These are phyloP conservation scores for Vannuccia rotundouncinata DNA, from an alignment of 2,888 invertebrate species.

Conservation along the genomic window DNA sequence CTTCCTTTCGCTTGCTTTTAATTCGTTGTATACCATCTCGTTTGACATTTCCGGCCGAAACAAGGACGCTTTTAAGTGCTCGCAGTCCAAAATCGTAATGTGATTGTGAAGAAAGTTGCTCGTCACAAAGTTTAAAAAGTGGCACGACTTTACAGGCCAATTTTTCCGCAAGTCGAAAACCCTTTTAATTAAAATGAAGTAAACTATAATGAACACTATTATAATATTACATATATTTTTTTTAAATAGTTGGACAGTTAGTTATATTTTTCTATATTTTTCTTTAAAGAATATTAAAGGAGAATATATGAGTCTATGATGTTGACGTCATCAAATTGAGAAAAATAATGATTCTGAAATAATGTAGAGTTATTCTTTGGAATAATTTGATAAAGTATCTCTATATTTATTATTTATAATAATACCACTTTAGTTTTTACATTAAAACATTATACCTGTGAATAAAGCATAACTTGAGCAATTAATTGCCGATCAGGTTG, in stretches of 20 bases:
- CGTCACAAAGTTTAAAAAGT: constrained; percentile 69
- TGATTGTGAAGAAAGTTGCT: constrained; percentile 87
- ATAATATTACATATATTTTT: too few relatives aligned
- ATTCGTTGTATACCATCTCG: constrained; percentile 88
- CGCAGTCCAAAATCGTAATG: constrained; percentile 95
- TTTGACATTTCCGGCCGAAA: constrained; percentile 97
- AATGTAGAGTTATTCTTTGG: background rate
- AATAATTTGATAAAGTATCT: background rate
- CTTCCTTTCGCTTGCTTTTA: constrained; percentile 64
- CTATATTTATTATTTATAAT: background rate
- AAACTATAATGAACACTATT: too few relatives aligned
- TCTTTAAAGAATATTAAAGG: too few relatives aligned
- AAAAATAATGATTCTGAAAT: background rate
- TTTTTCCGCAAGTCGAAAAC: constrained; percentile 93
- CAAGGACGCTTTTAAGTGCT: constrained; percentile 90
- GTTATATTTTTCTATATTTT: too few relatives aligned
- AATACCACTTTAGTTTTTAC: too few relatives aligned
- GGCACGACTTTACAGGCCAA: constrained; percentile 98
- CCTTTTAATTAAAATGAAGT: too few relatives aligned
- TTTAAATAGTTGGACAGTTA: too few relatives aligned
- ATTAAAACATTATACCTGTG: too few relatives aligned
- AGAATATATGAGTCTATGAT: too few relatives aligned
- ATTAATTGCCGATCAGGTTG: constrained; percentile 94
- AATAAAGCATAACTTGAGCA: constrained; percentile 99
- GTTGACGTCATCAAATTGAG: too few relatives aligned